Conservation (phyloP, 1,140 invertebrate genomes). For the Eumeta japonica region DNA sequence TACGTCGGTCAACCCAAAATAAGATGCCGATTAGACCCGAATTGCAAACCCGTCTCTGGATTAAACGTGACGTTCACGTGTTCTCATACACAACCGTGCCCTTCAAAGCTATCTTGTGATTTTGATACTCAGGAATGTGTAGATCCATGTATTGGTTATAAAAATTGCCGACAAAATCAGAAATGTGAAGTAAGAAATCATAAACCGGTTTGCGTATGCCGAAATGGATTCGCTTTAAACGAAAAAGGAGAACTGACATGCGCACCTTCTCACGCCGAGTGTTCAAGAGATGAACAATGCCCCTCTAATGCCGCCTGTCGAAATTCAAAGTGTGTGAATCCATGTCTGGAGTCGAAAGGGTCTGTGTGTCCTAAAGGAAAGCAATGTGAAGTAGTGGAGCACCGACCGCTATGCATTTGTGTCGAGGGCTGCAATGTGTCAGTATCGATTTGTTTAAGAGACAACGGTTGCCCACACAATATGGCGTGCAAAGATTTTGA, state of each 20-base stretch:
- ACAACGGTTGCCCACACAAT: conserved; percentile 81
- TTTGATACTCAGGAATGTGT: conserved; percentile 67
- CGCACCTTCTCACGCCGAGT: conserved; percentile 75
- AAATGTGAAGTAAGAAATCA: conserved; percentile 86
- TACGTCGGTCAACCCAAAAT: conserved; percentile 77
- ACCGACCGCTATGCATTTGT: conserved; percentile 82
- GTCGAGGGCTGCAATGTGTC: conserved; percentile 81
- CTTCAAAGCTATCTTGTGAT: conserved; percentile 73
- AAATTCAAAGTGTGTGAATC: conserved; percentile 78
- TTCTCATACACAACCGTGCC: conserved; percentile 69
- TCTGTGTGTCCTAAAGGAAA: conserved; percentile 75
- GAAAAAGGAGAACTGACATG: conserved; percentile 81
- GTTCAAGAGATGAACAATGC: conserved; percentile 79
- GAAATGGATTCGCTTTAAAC: conserved; percentile 82
- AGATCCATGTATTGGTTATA: conserved; percentile 70
- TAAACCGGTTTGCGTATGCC: conserved; percentile 82
- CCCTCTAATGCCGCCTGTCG: conserved; percentile 81
- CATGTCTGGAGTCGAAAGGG: conserved; percentile 67
- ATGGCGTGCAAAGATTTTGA: conserved; percentile 84
- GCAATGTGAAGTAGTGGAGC: conserved; percentile 81
- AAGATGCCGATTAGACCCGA: conserved; percentile 73
- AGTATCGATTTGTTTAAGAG: conserved; percentile 83
- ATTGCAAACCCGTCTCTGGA: conserved; percentile 62
- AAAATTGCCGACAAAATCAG: conserved; percentile 75
- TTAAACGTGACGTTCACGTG: conserved; percentile 59